Percentiles rank a stretch among this genome's conserved stretches.
These are phyloP conservation scores for Melieria picta DNA, from an alignment of 2,888 invertebrate species.

Conservation along the genomic window DNA sequence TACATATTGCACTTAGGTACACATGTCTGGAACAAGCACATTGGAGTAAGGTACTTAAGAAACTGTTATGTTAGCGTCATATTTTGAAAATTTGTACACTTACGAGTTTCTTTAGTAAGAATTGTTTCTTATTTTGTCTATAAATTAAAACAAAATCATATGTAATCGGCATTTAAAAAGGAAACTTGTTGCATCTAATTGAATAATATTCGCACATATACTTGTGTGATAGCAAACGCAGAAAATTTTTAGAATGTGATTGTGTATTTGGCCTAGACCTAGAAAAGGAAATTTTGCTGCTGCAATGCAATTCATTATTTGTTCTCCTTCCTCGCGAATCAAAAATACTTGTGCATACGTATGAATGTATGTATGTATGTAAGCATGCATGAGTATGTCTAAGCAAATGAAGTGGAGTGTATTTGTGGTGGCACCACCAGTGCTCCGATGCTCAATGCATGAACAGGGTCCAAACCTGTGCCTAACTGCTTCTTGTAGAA, in stretches of 20 bases:
- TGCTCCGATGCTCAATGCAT: too few relatives aligned
- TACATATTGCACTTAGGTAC: too few relatives aligned
- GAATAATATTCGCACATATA: slow-evolving; percentile 16
- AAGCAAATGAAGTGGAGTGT: neutral
- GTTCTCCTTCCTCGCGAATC: slow-evolving; percentile 61
- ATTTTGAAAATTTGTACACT: too few relatives aligned
- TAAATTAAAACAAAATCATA: too few relatives aligned
- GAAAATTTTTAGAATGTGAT: slow-evolving; percentile 42
- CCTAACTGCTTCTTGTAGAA: too few relatives aligned
- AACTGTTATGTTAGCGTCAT: too few relatives aligned
- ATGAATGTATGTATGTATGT: slow-evolving; percentile 33
- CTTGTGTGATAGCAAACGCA: neutral
- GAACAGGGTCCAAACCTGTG: too few relatives aligned
- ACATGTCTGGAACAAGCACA: too few relatives aligned
- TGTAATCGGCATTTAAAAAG: slow-evolving; percentile 31
- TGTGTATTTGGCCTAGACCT: slow-evolving; percentile 65
- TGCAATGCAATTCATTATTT: slow-evolving; percentile 51
- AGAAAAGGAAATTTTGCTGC: slow-evolving; percentile 65
- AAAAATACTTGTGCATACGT: slow-evolving; percentile 44
- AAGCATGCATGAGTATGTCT: slow-evolving; percentile 7
- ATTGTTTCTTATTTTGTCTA: too few relatives aligned
- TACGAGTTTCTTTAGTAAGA: too few relatives aligned
- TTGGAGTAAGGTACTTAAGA: too few relatives aligned
- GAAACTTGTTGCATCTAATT: slow-evolving; percentile 46
- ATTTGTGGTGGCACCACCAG: neutral